Conservation (phyloP, 2,797 vertebrate genomes). For the Pseudomugil tenellus region DNA sequence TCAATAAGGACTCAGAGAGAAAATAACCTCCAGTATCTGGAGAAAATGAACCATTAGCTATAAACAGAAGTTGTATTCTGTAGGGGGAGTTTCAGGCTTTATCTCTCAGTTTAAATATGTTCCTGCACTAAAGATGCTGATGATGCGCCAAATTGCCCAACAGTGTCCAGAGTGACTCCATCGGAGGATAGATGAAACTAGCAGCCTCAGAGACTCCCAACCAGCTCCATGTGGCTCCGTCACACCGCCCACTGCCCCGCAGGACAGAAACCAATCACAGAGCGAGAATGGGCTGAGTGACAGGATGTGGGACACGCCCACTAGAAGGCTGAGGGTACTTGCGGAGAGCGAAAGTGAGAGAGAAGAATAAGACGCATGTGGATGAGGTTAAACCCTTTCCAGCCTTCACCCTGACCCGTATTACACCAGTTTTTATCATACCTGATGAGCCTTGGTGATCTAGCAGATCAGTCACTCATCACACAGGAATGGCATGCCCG, state of each 20-base stretch:
- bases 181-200: conserved; percentile 61
- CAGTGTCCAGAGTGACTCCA: conserved; percentile 39
- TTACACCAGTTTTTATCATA: conserved; percentile 1
- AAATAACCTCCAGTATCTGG: background rate
- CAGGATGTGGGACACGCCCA: conserved; percentile 43
- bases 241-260: conserved; percentile 58
- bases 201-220: conserved; percentile 41
- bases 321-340: conserved; percentile 38
- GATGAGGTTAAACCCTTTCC: background rate
- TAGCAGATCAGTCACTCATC: background rate
- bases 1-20: conserved; percentile 23
- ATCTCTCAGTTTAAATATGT: background rate
- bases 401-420: background rate
- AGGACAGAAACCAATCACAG: conserved; percentile 58
- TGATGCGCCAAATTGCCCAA: conserved; percentile 28
- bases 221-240: conserved; percentile 67
- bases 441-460: too few relatives aligned
- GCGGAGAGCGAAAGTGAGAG: conserved; percentile 9
- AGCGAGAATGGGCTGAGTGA: conserved; percentile 14
- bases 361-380: background rate
- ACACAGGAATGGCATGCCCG: background rate
- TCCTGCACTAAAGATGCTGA: conserved; percentile 10
- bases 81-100: background rate
- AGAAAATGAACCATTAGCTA: background rate
- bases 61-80: background rate